Evolutionary conservation across 1,140 invertebrate genomes (phyloP), one percentile per base, ranked within the genome.

Genomic region (Tetraneura akinire): DNA sequence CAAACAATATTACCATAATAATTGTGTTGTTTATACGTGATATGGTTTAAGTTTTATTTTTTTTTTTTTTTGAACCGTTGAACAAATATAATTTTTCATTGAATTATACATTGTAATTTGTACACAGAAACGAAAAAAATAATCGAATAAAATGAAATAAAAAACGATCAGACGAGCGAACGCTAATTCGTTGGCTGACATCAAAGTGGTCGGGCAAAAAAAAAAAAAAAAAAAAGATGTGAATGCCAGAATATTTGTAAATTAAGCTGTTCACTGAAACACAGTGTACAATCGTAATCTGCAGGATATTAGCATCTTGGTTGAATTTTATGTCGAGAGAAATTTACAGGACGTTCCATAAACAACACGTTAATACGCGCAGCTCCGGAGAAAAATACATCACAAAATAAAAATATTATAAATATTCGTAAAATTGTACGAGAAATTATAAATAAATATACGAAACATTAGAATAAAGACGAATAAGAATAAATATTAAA

Each of bases 301-400:
- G n/a, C 64, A 0, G 64, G 37, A 68, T 37, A 45, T 68, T 45
- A 68, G 64, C 64, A 45, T 68, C 32, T 68, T 68, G 14, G 37
- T n/a, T 68, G 37, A 37, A n/a, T 32, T n/a, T 45, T 23, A 23
- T 68, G 64, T 68, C 64, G 45, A 68, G 45, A 68, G 64, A 68
- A 68, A 68, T 42, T 11, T 23, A 23, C 21, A 42, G 37, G 45
- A 14, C 60, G 55, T 68, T 68, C 21, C 21, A 45, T 21, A 68
- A 42, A 68, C 37, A 68, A 68, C 13, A n/a, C 37, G n/a, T 21
- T n/a, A 68, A 68, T 21, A n/a, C 37, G n/a, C 21, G 42, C 32
- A 11, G n/a, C 16, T 18, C 11, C 16, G 11, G 13, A 14, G 21
- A 14, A 11, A 14, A 45, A 68, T 68, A 45, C 42, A 68, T 18